phyloP scores from a whole-genome alignment of 1,140 invertebrate genomes.

The Drosophila tristis region DNA sequence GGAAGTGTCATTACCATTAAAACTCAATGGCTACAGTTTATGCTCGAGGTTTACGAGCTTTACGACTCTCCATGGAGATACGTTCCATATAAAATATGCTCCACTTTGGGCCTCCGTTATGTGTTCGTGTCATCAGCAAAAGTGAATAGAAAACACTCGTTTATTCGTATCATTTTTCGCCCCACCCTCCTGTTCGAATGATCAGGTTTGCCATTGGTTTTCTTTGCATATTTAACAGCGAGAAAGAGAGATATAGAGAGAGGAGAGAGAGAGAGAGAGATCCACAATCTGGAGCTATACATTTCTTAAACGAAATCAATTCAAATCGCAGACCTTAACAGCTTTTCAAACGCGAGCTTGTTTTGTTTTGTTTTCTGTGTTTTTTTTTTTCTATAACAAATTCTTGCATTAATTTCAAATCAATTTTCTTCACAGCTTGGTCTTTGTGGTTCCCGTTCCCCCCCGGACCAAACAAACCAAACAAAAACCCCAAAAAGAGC shows the following conservation, averaged over 20 bases:
- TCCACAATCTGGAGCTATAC: slow-evolving; percentile 34
- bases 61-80: background rate
- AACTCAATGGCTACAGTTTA: slow-evolving; percentile 21
- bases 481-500: slow-evolving; percentile 14
- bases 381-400: slow-evolving; percentile 81
- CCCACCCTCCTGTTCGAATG: no score
- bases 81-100: no score
- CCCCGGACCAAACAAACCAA: background rate
- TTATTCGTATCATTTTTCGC: slow-evolving; percentile 3
- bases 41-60: background rate
- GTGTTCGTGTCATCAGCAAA: no score
- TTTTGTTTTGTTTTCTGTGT: slow-evolving; percentile 29
- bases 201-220: background rate
- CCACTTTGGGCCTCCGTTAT: no score
- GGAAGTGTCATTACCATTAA: slow-evolving; percentile 54
- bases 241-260: background rate
- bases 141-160: slow-evolving; percentile 2
- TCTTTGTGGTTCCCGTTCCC: slow-evolving; percentile 27
- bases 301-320: slow-evolving; percentile 81
- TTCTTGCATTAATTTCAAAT: slow-evolving; percentile 84
- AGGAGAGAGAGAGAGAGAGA: slow-evolving; percentile 9
- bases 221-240: no score
- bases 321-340: slow-evolving; percentile 73
- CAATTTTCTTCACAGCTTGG: slow-evolving; percentile 83
- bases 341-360: slow-evolving; percentile 78